These are phyloP conservation scores for Pelosia muscerda DNA, from an alignment of 2,888 invertebrate species.

Conservation along the genomic window DNA sequence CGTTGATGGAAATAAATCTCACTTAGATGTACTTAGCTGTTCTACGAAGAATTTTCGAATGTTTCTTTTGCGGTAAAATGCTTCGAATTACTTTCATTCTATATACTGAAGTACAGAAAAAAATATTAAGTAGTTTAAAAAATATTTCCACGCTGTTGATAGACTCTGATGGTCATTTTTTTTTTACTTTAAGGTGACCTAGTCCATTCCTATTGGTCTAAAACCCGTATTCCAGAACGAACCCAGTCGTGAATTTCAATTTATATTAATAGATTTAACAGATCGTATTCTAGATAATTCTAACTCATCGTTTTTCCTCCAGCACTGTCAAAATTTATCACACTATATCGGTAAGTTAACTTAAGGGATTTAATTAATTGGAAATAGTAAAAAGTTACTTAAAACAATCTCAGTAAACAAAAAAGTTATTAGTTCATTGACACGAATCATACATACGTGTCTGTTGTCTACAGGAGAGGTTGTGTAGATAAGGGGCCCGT, in stretches of 20 bases:
- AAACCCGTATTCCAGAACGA: too few species aligned
- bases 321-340: too few species aligned
- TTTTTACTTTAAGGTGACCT: too few species aligned
- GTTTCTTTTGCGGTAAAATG: not conserved
- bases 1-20: not conserved
- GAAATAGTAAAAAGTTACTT: not conserved
- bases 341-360: too few species aligned
- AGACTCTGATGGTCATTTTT: too few species aligned
- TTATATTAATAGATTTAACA: too few species aligned
- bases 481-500: conserved; percentile 11
- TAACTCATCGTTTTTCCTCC: too few species aligned
- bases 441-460: not conserved
- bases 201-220: too few species aligned
- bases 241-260: too few species aligned
- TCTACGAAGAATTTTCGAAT: not conserved
- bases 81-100: not conserved
- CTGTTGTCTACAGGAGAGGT: conserved; percentile 7
- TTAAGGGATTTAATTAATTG: not conserved
- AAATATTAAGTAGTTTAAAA: too few species aligned
- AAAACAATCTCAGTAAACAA: not conserved
- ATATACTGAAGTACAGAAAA: not conserved
- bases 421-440: conserved; percentile 1
- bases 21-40: not conserved
- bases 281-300: too few species aligned
- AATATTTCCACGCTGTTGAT: too few species aligned